Evolutionary conservation across 2,888 invertebrate genomes (phyloP), one percentile per base, ranked within the genome.

Genomic region (Ormyrus labotus): DNA sequence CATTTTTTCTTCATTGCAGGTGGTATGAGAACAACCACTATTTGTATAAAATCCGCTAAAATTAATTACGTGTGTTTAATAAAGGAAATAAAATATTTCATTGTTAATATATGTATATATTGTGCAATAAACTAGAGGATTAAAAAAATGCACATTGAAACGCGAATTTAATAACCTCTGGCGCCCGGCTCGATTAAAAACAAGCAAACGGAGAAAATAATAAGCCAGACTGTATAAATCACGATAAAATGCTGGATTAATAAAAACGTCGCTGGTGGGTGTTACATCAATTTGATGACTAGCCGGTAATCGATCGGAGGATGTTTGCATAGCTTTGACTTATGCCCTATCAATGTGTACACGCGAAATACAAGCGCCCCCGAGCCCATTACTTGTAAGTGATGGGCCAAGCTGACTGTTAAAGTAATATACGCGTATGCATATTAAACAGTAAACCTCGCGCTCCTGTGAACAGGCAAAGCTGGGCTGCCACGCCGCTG

Each of bases 401-500:
- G 71, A 80, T 75, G 74, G 60, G 64, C 74, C 74, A 61, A 69
- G 47, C 73, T 60, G 75, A 65, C 74, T 75, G 60, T 65, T 80
- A 75, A 75, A 70, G 64, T 80, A 75, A 75, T 80, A 80, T 80
- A 80, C 74, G 70, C 69, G 64, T 64, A 53, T 68, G 72, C 78
- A 78, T 79, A 68, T 79, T 79, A 63, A 79, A 73, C 68, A 79
- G 73, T 19, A 73, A 69, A 53, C 34, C 67, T 68, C 47, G 48
- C 11, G 34, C 4, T 34, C 47, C 19, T 51, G 19, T 9, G 58
- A 48, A 50, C 11, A 34, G 6, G 61, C 67, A 51, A 50, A 51
- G 55, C 58, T 48, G 47, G n/a, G 63, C 4, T 45, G 65, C 13
- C 5, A 6, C 2, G 45, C 63, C 45, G 9, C 51, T 55, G 63